Conservation (phyloP, 1,140 invertebrate genomes). For the Diabrotica virgifera region DNA sequence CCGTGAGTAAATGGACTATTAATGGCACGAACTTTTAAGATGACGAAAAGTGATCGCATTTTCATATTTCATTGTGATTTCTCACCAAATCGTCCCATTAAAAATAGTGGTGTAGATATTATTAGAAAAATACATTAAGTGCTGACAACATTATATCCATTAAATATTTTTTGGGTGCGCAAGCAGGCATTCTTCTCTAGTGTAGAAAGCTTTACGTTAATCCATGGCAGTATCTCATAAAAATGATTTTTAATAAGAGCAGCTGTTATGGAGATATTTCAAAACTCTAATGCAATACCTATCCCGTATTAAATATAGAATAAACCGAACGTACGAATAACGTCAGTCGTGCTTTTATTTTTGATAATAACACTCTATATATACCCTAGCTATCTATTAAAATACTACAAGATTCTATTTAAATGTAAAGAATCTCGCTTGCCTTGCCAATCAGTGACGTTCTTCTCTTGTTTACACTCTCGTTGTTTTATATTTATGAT, state of each 20-base stretch:
- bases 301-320: conserved; percentile 16
- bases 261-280: conserved; percentile 16
- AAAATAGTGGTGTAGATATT: conserved; percentile 1
- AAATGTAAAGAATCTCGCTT: conserved; percentile 20
- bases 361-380: conserved; percentile 17
- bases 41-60: background rate
- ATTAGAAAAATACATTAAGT: background rate
- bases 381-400: conserved; percentile 18
- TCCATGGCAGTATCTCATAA: conserved; percentile 5
- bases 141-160: conserved; percentile 2
- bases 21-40: background rate
- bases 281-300: conserved; percentile 18
- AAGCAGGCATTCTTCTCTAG: background rate
- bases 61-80: too few relatives aligned
- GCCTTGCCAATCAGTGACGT: conserved; percentile 20
- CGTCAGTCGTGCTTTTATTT: conserved; percentile 19
- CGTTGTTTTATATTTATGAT: conserved; percentile 15
- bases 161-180: background rate
- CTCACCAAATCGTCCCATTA: background rate
- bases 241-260: conserved; percentile 15
- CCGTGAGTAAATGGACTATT: too few relatives aligned
- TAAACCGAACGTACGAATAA: conserved; percentile 16
- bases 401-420: conserved; percentile 19
- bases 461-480: conserved; percentile 16
- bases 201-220: conserved; percentile 2